Evolutionary conservation across 1,140 invertebrate species (phyloP), one percentile per base, ranked within the genome.

Genomic region (Chironomus striatipennis): DNA sequence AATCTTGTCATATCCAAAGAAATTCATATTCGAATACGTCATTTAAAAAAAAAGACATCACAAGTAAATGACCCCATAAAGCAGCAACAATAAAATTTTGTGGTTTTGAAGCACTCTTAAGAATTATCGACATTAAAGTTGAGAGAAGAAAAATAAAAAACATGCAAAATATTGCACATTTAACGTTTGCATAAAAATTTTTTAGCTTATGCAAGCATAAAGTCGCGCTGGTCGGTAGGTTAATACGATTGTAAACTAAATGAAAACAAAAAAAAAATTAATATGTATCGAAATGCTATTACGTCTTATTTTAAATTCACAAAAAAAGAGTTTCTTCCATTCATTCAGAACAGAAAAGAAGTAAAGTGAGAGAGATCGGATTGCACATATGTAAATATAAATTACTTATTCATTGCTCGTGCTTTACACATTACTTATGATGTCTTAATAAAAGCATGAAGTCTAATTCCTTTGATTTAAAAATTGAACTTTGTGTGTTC

Each of bases 101-200:
- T 34, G 24, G 24, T 5, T 34, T 34, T 34, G 24, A 34, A 34
- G 24, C 24, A 34, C 24, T 34, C 24, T 34, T 12, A 57, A 57
- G 47, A 57, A 57, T 57, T 57, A 57, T 57, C 47, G 47, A 57
- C 47, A 57, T 57, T 57, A 12, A 57, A 57, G 47, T 34, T 34
- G 24, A 34, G 24, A 34, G 24, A 34, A 34, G 24, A 34, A 34
- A 34, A 34, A 34, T 2, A 34, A 34, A 57, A 57, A 57, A n/a
- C 47, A 57, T 57, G 47, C 47, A 57, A 57, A 57, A 57, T 57
- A 57, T 57, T 57, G 47, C 47, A 57, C n/a, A 57, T 57, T 57
- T 57, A 12, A n/a, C n/a, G n/a, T 57, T 57, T 47, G 43, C 8
- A 47, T 47, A 47, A 47, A 47, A 47, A 47, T 15, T 47, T 43